phyloP scores from a whole-genome alignment of 1,140 invertebrate species.

The Adoxophyes honmai region DNA sequence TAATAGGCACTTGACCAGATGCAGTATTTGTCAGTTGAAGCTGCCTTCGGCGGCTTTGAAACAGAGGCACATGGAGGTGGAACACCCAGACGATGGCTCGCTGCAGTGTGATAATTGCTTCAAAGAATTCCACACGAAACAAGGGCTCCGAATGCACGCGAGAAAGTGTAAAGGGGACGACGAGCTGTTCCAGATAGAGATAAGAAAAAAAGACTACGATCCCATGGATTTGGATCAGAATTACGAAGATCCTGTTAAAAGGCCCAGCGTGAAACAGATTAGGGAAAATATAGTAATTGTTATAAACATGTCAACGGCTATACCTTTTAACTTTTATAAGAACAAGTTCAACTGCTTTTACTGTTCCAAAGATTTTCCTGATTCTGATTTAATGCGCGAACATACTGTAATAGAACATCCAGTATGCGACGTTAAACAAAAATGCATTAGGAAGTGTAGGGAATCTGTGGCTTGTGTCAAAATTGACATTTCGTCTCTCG shows the following conservation, averaged over 20 bases:
- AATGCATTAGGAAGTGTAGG: conserved; percentile 59
- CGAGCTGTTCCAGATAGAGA: conserved; percentile 28
- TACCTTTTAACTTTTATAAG: conserved; percentile 68
- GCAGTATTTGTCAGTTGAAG: conserved; percentile 53
- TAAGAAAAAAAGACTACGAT: conserved; percentile 52
- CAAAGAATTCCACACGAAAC: conserved; percentile 66
- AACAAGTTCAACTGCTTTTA: conserved; percentile 71
- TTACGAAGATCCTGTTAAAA: conserved; percentile 39
- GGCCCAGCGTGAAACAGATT: conserved; percentile 61
- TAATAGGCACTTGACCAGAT: conserved; percentile 58
- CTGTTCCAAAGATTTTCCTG: conserved; percentile 62
- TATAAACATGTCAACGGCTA: conserved; percentile 64
- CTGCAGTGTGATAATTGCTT: conserved; percentile 56
- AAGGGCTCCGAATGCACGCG: conserved; percentile 59
- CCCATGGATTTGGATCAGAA: conserved; percentile 47
- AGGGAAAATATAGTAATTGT: conserved; percentile 61
- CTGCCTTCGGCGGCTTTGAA: conserved; percentile 55
- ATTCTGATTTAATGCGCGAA: conserved; percentile 58
- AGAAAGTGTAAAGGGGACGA: conserved; percentile 58
- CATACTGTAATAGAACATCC: conserved; percentile 59
- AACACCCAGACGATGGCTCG: conserved; percentile 61
- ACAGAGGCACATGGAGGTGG: conserved; percentile 59
- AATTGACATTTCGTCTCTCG: conserved; percentile 57
- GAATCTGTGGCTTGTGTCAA: conserved; percentile 63
- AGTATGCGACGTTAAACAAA: conserved; percentile 52